phyloP scores from a whole-genome alignment of 2,113 vertebrate genomes.

The Rhinichthys klamathensis region DNA sequence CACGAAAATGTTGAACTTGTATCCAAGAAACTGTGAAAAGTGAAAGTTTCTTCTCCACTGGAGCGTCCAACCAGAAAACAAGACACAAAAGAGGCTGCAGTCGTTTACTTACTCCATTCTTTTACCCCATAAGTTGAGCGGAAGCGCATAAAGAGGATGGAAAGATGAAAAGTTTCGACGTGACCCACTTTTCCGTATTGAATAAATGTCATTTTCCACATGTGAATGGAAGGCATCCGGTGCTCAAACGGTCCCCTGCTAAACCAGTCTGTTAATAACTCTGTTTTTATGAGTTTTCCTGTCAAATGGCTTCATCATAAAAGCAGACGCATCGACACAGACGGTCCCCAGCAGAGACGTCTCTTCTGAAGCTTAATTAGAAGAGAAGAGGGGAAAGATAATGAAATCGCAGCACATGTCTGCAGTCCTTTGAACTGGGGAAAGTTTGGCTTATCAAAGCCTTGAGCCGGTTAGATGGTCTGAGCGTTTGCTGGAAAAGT shows the following conservation, averaged over 20 bases:
- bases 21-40: too few relatives aligned
- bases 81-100: background rate
- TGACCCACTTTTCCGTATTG: slow-evolving; percentile 47
- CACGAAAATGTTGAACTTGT: background rate
- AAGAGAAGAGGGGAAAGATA: slow-evolving; percentile 55
- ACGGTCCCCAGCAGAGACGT: slow-evolving; percentile 54
- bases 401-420: slow-evolving; percentile 60
- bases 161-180: slow-evolving; percentile 41
- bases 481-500: background rate
- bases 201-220: slow-evolving; percentile 53
- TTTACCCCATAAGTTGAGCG: background rate
- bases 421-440: slow-evolving; percentile 50
- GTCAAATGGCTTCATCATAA: slow-evolving; percentile 65
- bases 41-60: background rate
- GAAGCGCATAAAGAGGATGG: slow-evolving; percentile 30
- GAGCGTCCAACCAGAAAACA: background rate
- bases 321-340: slow-evolving; percentile 62
- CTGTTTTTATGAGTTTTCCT: slow-evolving; percentile 71
- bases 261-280: slow-evolving; percentile 74
- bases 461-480: background rate
- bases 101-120: background rate
- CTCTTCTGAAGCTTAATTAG: slow-evolving; percentile 64
- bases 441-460: slow-evolving; percentile 31
- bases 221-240: slow-evolving; percentile 66
- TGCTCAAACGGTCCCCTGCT: slow-evolving; percentile 70